A percentile compares a stretch with the other conserved stretches of the same genome.
Conservation (phyloP, 2,797 vertebrate genomes). For the Enteromius radiatus region DNA sequence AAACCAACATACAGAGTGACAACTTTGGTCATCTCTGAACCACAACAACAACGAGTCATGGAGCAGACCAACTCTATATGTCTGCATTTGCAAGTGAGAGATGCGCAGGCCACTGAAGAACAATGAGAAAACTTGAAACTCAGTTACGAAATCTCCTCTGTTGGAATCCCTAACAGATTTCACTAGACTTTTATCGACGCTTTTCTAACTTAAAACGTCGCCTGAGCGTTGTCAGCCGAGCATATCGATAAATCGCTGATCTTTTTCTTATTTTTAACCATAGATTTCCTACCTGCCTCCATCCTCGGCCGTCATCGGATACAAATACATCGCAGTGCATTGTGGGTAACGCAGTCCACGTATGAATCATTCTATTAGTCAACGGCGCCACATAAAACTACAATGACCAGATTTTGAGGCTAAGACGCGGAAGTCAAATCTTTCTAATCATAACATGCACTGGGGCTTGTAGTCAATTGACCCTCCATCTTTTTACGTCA, state of each 20-base stretch:
- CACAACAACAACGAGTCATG: background rate
- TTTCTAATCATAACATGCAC: slow-evolving; percentile 39
- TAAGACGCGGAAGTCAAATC: background rate
- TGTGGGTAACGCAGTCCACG: slow-evolving; percentile 68
- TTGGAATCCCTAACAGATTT: background rate
- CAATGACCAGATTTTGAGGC: slow-evolving; percentile 65
- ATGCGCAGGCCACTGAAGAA: slow-evolving; percentile 57
- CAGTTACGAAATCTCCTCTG: slow-evolving; percentile 39
- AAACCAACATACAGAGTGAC: background rate
- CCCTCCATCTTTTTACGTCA: slow-evolving; percentile 21
- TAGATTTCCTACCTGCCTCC: slow-evolving; percentile 77
- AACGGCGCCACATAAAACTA: slow-evolving; percentile 57
- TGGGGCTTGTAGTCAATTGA: slow-evolving; percentile 56
- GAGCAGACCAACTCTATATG: background rate
- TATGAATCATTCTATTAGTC: background rate
- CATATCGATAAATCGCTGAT: background rate
- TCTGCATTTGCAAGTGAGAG: background rate
- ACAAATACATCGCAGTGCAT: slow-evolving; percentile 60
- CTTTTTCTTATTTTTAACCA: slow-evolving; percentile 37
- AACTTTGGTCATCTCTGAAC: background rate
- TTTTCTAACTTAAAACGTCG: background rate
- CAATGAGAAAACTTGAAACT: slow-evolving; percentile 65
- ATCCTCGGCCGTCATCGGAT: slow-evolving; percentile 83
- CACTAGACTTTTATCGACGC: background rate
- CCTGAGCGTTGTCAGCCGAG: background rate